Conservation (phyloP, 2,888 invertebrate species). For the Cheilosia vernalis region DNA sequence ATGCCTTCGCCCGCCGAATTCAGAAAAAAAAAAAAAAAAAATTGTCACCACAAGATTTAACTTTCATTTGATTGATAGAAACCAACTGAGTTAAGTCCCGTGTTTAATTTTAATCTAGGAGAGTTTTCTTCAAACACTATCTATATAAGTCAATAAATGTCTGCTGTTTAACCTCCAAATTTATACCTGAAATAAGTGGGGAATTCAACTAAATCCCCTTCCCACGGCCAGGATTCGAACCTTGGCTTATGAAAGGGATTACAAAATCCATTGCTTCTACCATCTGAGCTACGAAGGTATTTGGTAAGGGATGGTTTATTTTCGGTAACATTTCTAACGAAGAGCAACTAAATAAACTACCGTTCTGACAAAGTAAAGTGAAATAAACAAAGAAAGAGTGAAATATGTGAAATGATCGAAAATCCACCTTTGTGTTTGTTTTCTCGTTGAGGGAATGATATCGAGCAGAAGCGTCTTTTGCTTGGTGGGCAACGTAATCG, state of each 20-base stretch:
- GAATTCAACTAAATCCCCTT: neutral
- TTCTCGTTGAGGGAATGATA: too few species aligned
- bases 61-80: constrained; percentile 45
- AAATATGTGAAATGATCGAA: too few species aligned
- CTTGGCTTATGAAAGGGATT: neutral
- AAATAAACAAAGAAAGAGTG: too few species aligned
- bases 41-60: constrained; percentile 58
- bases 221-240: constrained; percentile 33
- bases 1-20: too few species aligned
- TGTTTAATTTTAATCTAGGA: constrained; percentile 54
- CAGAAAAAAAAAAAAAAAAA: constrained; percentile 7
- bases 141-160: constrained; percentile 27
- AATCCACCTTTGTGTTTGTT: too few species aligned
- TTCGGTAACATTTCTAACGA: neutral
- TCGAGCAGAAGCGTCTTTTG: too few species aligned
- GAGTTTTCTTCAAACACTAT: constrained; percentile 62
- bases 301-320: too few species aligned
- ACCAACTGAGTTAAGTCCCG: constrained; percentile 54
- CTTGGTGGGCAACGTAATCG: too few species aligned
- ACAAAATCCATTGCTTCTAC: neutral
- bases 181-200: constrained; percentile 12
- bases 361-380: too few species aligned
- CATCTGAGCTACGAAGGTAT: neutral
- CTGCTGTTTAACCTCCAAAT: constrained; percentile 60
- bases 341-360: too few species aligned